phyloP scores from a whole-genome alignment of 2,113 vertebrate genomes.

The Stictonetta naevosa region DNA sequence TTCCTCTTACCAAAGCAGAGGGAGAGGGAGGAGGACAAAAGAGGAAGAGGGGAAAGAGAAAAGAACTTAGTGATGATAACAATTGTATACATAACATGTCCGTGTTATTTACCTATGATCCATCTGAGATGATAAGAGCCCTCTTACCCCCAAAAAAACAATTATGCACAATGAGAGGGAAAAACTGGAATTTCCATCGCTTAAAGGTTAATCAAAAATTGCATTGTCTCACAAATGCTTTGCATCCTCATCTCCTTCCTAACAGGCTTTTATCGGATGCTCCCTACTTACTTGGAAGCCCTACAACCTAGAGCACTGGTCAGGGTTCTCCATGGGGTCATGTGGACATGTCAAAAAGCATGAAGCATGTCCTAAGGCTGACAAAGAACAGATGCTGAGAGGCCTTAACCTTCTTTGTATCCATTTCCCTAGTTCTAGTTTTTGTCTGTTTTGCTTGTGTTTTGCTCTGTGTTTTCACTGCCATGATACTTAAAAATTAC shows the following conservation, averaged over 20 bases:
- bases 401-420: not conserved
- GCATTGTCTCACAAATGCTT: not conserved
- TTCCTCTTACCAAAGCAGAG: not conserved
- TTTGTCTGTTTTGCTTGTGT: not conserved
- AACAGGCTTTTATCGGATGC: not conserved
- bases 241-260: not conserved
- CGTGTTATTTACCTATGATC: not conserved
- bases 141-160: not conserved
- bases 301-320: not conserved
- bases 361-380: not conserved
- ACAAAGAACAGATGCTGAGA: not conserved
- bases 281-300: not conserved
- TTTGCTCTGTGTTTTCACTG: not conserved
- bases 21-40: not conserved
- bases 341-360: not conserved
- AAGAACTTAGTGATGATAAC: not conserved
- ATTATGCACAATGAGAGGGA: accelerated
- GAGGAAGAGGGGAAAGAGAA: not conserved
- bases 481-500: not conserved
- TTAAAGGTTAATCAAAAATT: not conserved
- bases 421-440: not conserved
- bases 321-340: not conserved
- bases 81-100: not conserved
- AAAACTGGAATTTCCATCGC: not conserved
- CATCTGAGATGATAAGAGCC: not conserved